phyloP scores from a whole-genome alignment of 1,140 invertebrate species.

The Zaprionus taronus region DNA sequence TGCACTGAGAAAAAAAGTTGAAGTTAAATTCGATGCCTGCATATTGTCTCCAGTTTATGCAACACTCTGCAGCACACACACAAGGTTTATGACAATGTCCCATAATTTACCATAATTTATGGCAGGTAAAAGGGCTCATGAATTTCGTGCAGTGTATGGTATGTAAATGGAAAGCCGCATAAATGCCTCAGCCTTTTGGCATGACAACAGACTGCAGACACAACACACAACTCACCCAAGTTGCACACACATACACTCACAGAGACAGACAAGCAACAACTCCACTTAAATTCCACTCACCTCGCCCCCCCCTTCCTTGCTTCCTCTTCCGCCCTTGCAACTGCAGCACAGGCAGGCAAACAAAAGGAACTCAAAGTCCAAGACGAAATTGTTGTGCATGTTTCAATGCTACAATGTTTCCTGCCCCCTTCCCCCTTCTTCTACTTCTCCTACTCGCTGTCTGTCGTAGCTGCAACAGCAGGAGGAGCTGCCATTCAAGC shows the following conservation, averaged over 20 bases:
- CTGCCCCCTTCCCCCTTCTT: neutral
- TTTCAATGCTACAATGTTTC: conserved; percentile 54
- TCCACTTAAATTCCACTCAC: conserved; percentile 23
- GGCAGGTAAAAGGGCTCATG: neutral
- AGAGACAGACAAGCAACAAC: conserved; percentile 16
- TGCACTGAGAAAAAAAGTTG: neutral
- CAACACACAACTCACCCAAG: conserved; percentile 16
- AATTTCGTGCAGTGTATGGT: conserved; percentile 46
- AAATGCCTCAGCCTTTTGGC: conserved; percentile 62
- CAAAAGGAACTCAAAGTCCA: conserved; percentile 67
- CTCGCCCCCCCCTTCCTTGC: neutral
- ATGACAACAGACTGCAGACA: conserved; percentile 48
- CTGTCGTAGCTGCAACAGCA: conserved; percentile 9
- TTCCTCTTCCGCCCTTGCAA: conserved; percentile 10
- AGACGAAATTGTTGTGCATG: conserved; percentile 75
- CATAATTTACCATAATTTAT: neutral
- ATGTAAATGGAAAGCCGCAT: conserved; percentile 81
- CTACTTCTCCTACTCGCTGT: neutral
- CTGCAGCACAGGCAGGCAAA: conserved; percentile 27
- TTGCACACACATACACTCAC: neutral
- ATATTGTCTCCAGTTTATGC: neutral
- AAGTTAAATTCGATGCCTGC: neutral
- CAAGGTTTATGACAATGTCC: neutral
- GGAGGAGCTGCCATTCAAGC: conserved; percentile 31
- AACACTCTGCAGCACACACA: neutral